These are phyloP conservation scores for Sebastes iracundus DNA, from an alignment of 2,797 vertebrate species.

Conservation along the genomic window DNA sequence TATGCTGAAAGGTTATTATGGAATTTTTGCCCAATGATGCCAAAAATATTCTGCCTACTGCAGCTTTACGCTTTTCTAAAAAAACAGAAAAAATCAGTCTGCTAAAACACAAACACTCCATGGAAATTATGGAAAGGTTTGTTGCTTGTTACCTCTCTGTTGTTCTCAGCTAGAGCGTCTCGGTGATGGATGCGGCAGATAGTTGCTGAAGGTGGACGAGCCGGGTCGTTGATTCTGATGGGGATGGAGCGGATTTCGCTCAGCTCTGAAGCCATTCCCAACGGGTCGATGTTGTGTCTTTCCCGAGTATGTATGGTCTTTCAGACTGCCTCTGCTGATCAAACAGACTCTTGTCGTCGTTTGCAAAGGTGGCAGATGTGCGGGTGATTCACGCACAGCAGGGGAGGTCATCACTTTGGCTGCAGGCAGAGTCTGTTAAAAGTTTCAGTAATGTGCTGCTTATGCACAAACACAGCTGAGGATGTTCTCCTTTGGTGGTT, in stretches of 20 bases:
- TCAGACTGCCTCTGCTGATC: conserved; percentile 47
- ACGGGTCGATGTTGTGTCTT: conserved; percentile 20
- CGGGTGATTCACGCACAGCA: conserved; percentile 62
- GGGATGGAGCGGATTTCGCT: conserved; percentile 3
- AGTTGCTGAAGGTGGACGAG: neutral
- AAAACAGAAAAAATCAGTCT: neutral
- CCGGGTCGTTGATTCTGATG: conserved; percentile 18
- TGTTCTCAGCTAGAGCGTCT: conserved; percentile 4
- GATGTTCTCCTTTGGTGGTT: conserved; percentile 52
- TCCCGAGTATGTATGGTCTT: conserved; percentile 42
- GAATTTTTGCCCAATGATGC: too few relatives aligned
- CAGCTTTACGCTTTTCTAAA: too few relatives aligned
- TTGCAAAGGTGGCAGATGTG: conserved; percentile 72
- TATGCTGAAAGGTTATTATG: too few relatives aligned
- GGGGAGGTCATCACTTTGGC: conserved; percentile 69
- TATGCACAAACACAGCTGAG: conserved; percentile 67
- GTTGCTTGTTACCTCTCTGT: neutral
- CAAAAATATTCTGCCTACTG: too few relatives aligned
- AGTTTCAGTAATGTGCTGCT: conserved; percentile 72
- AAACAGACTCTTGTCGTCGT: conserved; percentile 64
- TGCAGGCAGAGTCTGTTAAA: conserved; percentile 70
- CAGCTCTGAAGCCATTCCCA: conserved; percentile 7
- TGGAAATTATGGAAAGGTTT: neutral
- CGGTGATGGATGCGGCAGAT: conserved; percentile 7
- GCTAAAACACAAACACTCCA: neutral